phyloP scores from a whole-genome alignment of 2,113 vertebrate genomes.

The Dolichallabes microphthalmus region DNA sequence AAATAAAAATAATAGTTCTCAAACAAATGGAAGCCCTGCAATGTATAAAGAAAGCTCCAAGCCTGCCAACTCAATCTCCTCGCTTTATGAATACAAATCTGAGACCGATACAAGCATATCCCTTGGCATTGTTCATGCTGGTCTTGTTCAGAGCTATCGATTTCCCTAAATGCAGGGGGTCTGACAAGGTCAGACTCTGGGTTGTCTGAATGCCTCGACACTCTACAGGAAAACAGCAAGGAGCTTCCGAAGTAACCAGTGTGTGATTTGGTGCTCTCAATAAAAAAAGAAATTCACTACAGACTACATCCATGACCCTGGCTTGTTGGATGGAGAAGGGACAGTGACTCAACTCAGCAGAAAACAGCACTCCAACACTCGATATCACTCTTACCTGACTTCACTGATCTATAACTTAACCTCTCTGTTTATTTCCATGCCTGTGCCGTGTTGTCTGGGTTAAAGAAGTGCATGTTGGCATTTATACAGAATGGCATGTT shows the following conservation, averaged over 20 bases:
- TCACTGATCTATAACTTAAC: constrained; percentile 61
- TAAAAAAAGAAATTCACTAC: constrained; percentile 68
- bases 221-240: constrained; percentile 52
- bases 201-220: constrained; percentile 45
- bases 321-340: constrained; percentile 43
- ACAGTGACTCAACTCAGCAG: constrained; percentile 59
- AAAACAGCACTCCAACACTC: constrained; percentile 70
- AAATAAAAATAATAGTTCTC: too few species aligned
- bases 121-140: constrained; percentile 59
- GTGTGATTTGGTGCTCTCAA: constrained; percentile 79
- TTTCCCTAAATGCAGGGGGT: constrained; percentile 69
- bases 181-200: constrained; percentile 60
- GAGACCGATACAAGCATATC: constrained; percentile 63
- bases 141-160: constrained; percentile 65
- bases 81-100: constrained; percentile 61
- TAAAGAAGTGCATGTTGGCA: constrained; percentile 35
- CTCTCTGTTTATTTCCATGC: constrained; percentile 46
- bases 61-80: constrained; percentile 38
- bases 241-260: constrained; percentile 63
- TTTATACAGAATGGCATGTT: neutral
- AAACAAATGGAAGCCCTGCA: neutral
- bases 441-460: constrained; percentile 42
- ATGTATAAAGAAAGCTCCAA: constrained; percentile 4
- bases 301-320: constrained; percentile 55
- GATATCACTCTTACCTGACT: constrained; percentile 67